Evolutionary conservation across 2,888 invertebrate species (phyloP), one percentile per base, ranked within the genome.

Genomic region (Polydrusus cervinus): DNA sequence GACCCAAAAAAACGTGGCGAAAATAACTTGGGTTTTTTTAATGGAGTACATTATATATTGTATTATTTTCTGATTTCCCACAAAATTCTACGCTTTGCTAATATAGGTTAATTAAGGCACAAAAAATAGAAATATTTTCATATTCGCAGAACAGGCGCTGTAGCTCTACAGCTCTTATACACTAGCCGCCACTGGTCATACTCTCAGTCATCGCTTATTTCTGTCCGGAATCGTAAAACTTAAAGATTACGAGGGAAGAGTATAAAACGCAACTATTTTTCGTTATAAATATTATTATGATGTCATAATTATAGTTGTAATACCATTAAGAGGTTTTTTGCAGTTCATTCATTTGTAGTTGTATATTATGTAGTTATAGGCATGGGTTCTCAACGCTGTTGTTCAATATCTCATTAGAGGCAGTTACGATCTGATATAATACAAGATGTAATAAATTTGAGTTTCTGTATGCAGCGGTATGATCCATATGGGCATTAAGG

Each of bases 161-260:
- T n/a, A n/a, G n/a, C n/a, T n/a, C n/a, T n/a, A n/a, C n/a, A n/a
- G n/a, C n/a, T n/a, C n/a, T n/a, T n/a, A n/a, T n/a, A n/a, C n/a
- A n/a, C n/a, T n/a, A n/a, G n/a, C n/a, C n/a, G n/a, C 62, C 45
- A 62, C 3, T 30, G 7, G 25, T n/a, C 62, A 13, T 45, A 13
- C 13, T 62, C 62, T 47, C 13, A 11, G 62, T 45, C 47, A 45
- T 62, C 62, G 62, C 62, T 47, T 62, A 62, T 62, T 45, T 62
- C 62, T 47, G 14, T 40, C 20, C 20, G 45, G 5, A 30, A 47
- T 47, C 45, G 25, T 43, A 43, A 62, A 45, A 62, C 30, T 34
- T 55, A 55, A 55, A 55, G 55, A 34, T 55, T 34, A 55, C 18
- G n/a, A 55, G 55, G 14, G 55, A 34, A 25, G 25, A 53, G n/a